phyloP scores from a whole-genome alignment of 1,140 invertebrate species.

The Dysdera silvatica region DNA sequence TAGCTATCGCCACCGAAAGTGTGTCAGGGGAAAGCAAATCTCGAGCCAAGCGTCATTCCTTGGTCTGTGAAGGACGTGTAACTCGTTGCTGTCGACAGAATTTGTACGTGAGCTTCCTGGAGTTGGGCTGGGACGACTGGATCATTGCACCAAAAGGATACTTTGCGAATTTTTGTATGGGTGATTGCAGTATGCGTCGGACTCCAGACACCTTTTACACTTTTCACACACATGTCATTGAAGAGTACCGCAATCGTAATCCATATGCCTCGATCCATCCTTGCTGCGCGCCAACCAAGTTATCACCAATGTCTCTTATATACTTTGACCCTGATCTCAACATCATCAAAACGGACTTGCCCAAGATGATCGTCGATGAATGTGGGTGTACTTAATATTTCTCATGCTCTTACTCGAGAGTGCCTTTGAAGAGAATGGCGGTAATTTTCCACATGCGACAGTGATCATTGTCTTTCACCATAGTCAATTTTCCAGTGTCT shows the following conservation, averaged over 20 bases:
- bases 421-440: too few relatives aligned
- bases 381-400: slow-evolving; percentile 73
- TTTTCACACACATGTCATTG: slow-evolving; percentile 81
- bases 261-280: slow-evolving; percentile 61
- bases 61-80: slow-evolving; percentile 65
- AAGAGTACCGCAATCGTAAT: slow-evolving; percentile 71
- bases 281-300: slow-evolving; percentile 88
- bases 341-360: slow-evolving; percentile 86
- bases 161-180: slow-evolving; percentile 88
- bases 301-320: slow-evolving; percentile 83
- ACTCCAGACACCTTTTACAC: slow-evolving; percentile 73
- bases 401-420: too few relatives aligned
- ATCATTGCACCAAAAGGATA: slow-evolving; percentile 79
- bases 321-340: slow-evolving; percentile 84
- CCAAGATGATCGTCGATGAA: slow-evolving; percentile 93
- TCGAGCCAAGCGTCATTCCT: slow-evolving; percentile 63
- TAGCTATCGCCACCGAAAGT: slow-evolving; percentile 70
- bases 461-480: too few relatives aligned
- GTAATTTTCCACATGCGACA: too few relatives aligned
- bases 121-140: slow-evolving; percentile 90
- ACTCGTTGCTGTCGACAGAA: slow-evolving; percentile 83
- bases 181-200: slow-evolving; percentile 67
- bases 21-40: slow-evolving; percentile 47
- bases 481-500: too few relatives aligned
- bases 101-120: slow-evolving; percentile 81